A percentile compares a stretch with the other conserved stretches of the same genome.
These are phyloP conservation scores for Listronotus oregonensis DNA, from an alignment of 1,140 invertebrate genomes.

Conservation along the genomic window DNA sequence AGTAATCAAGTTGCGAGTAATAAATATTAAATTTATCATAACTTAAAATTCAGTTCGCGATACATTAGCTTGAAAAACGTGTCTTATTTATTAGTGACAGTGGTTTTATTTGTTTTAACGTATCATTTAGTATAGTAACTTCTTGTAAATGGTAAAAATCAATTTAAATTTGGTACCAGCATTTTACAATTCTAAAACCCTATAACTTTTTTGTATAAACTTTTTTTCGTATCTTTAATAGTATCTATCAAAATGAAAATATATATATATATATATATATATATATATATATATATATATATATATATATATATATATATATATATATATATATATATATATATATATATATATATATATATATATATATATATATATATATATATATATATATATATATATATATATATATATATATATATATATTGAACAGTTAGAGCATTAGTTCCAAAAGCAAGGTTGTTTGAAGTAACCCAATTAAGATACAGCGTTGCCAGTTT, in stretches of 20 bases:
- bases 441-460: no score
- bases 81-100: not conserved
- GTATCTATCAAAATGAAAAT: no score
- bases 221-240: no score
- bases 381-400: slow-evolving; percentile 8
- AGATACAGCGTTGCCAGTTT: no score
- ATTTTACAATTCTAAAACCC: no score
- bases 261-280: slow-evolving; percentile 8
- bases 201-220: no score
- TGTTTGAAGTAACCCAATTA: no score
- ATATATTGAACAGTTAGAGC: no score
- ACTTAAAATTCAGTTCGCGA: not conserved
- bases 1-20: not conserved
- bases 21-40: not conserved
- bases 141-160: no score
- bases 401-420: no score
- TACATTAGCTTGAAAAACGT: not conserved
- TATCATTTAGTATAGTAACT: no score
- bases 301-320: slow-evolving; percentile 8
- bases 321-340: slow-evolving; percentile 9
- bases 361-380: slow-evolving; percentile 7
- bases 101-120: not conserved
- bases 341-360: slow-evolving; percentile 8
- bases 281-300: slow-evolving; percentile 7
- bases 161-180: no score